Conservation (phyloP, 2,113 vertebrate genomes). For the Mohoua ochrocephala region DNA sequence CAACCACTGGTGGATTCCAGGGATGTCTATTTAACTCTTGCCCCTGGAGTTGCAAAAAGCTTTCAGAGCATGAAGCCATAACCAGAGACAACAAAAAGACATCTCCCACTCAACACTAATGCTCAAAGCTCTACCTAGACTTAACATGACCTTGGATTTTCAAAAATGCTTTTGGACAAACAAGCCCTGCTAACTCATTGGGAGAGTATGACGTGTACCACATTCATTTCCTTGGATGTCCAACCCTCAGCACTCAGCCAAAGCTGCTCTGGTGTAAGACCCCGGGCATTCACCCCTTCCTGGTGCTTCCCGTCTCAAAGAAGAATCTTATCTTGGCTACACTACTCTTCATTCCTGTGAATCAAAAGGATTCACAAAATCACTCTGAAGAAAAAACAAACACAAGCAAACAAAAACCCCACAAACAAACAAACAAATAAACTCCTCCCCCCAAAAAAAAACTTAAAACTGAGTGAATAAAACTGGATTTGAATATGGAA, state of each 20-base stretch:
- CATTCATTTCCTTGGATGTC: neutral
- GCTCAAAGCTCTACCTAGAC: neutral
- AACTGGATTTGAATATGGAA: neutral
- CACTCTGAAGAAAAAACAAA: neutral
- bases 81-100: neutral
- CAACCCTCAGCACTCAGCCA: neutral
- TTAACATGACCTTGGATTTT: neutral
- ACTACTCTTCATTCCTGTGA: neutral
- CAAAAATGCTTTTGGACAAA: neutral
- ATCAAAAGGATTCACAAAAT: neutral
- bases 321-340: neutral
- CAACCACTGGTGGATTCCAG: neutral
- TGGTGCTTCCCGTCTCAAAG: neutral
- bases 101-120: neutral
- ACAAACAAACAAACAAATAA: neutral
- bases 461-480: neutral
- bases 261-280: neutral
- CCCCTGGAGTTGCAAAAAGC: neutral
- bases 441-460: neutral
- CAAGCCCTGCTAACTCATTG: neutral
- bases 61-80: neutral
- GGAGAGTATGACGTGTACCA: neutral
- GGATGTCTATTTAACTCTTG: neutral
- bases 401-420: neutral
- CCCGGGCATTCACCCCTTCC: neutral